Percentiles rank a stretch among this genome's conserved stretches.
Evolutionary conservation across 2,113 vertebrate genomes (phyloP).

Genomic region (Isichthys henryi): DNA sequence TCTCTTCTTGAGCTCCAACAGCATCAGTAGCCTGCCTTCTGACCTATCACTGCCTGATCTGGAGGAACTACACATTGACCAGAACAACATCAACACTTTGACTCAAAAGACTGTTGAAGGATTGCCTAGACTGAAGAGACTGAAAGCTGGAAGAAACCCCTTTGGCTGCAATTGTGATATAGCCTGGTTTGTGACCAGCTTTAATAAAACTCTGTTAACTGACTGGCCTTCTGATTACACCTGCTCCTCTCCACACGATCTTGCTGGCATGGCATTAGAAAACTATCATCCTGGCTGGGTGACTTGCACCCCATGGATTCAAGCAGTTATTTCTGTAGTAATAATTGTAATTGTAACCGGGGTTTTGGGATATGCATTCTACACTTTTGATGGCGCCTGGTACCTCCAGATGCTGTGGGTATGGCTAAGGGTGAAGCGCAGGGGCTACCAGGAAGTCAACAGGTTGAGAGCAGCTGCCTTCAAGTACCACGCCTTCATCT

Average conservation of each 20-base stretch:
- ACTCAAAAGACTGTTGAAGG: slow-evolving; percentile 28
- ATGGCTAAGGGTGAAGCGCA: slow-evolving; percentile 52
- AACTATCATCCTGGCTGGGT: slow-evolving; percentile 17
- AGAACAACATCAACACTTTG: slow-evolving; percentile 45
- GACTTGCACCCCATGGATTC: slow-evolving; percentile 32
- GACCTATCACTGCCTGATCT: slow-evolving; percentile 32
- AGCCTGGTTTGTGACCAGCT: slow-evolving; percentile 43
- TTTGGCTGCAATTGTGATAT: slow-evolving; percentile 51
- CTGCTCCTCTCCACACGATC: slow-evolving; percentile 35
- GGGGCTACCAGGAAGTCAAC: slow-evolving; percentile 33
- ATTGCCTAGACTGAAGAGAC: slow-evolving; percentile 29
- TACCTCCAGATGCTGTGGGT: slow-evolving; percentile 55
- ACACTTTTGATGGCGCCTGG: slow-evolving; percentile 49
- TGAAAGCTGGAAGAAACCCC: slow-evolving; percentile 48
- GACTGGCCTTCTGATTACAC: slow-evolving; percentile 50
- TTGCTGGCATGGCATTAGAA: slow-evolving; percentile 2
- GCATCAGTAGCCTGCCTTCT: slow-evolving; percentile 38
- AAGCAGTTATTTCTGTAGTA: slow-evolving; percentile 32
- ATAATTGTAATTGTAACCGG: slow-evolving; percentile 16
- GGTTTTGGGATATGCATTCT: slow-evolving; percentile 30
- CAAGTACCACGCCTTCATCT: slow-evolving; percentile 53
- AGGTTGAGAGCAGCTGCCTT: slow-evolving; percentile 33
- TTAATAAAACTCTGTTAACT: slow-evolving; percentile 47
- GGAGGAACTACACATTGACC: slow-evolving; percentile 39
- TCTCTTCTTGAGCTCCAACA: slow-evolving; percentile 46